Base-by-base conservation (phyloP, 2,888 invertebrate species). In the Chalcosyrphus nemorum region DNA sequence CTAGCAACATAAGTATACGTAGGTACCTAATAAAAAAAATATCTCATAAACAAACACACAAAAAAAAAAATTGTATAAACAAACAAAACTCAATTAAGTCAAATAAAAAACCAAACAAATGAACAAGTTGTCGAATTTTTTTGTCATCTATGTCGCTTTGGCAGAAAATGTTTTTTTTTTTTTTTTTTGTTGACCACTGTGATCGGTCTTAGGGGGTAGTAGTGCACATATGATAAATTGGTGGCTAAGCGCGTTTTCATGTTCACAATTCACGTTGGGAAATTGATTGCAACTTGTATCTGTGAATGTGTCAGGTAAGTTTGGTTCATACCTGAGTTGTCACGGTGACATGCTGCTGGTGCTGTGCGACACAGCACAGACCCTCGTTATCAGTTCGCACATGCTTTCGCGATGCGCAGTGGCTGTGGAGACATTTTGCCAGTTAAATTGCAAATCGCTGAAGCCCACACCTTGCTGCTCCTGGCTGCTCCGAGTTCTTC, bases 191-290 rank as follows among this genome's bases (percentile, higher is more conserved):
- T 47, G 50, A 63, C 75, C 65, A 66, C 77, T 68, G 47, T 54
- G 66, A 77, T 61, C 77, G 24, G 72, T 82, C 77, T 72, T 59
- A n/a, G n/a, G n/a, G n/a, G n/a, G n/a, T n/a, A n/a, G n/a, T n/a
- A n/a, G n/a, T n/a, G n/a, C n/a, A 38, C 59, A 7, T 89, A 88
- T 91, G 90, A 91, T 91, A 90, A 91, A 91, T 91, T 89, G 89
- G 88, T 87, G 88, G 88, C 89, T 90, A 91, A 91, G 89, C 90
- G 91, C 89, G 86, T 91, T 91, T 91, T 81, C 91, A 86, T 91
- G 90, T 91, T 90, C 88, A 87, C 87, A 86, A 89, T 90, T 90
- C 88, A 82, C 87, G 85, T 86, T 85, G 86, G 88, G 88, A 91
- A 90, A 90, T 91, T 90, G 91, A 91, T 90, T 89, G 88, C 89